Percentiles rank a stretch among this genome's conserved stretches.
Evolutionary conservation across 2,113 vertebrate genomes (phyloP).

Genomic region (Xiphophorus couchianus): DNA sequence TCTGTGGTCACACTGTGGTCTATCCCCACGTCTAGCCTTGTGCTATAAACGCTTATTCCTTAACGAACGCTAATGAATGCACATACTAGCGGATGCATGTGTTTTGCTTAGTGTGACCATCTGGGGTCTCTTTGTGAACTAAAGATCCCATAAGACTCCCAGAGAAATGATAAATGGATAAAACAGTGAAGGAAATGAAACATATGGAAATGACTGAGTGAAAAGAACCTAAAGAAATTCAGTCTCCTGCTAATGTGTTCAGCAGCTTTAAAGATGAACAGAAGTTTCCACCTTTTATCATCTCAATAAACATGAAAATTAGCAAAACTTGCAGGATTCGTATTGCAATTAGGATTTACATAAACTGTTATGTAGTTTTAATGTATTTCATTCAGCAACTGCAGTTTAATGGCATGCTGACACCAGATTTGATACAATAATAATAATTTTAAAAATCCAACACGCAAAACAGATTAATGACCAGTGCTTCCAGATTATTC

Average conservation of each 20-base stretch:
- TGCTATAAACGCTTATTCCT: constrained; percentile 45
- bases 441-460: constrained; percentile 8
- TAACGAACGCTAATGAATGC: constrained; percentile 34
- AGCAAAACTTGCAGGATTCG: not conserved
- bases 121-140: constrained; percentile 48
- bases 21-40: constrained; percentile 43
- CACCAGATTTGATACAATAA: not conserved
- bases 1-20: constrained; percentile 60
- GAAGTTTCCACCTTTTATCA: not conserved
- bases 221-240: not conserved
- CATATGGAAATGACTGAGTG: not conserved
- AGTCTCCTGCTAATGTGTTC: constrained; percentile 3
- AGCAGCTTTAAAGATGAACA: not conserved
- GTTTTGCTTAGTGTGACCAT: constrained; percentile 44
- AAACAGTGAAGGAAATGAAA: constrained; percentile 13
- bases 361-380: not conserved
- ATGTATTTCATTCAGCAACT: not conserved
- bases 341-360: not conserved
- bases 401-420: not conserved
- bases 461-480: constrained; percentile 42
- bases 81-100: constrained; percentile 21
- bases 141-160: constrained; percentile 54
- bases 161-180: constrained; percentile 47
- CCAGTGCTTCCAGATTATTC: constrained; percentile 32
- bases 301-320: not conserved